Conservation (phyloP, 2,113 vertebrate genomes). For the Tetraodon nigroviridis region DNA sequence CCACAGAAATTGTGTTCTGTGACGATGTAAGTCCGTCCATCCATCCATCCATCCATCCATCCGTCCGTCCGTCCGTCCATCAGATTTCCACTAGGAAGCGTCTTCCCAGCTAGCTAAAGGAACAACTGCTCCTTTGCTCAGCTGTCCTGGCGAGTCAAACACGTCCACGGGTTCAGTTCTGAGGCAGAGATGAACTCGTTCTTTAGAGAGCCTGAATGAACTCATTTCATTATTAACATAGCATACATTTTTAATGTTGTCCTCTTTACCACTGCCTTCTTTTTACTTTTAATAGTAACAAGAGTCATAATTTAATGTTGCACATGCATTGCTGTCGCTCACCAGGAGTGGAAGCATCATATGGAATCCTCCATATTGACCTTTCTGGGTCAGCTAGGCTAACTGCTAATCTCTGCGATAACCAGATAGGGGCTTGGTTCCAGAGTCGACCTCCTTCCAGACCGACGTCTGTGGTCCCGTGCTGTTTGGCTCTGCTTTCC, state of each 20-base stretch:
- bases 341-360: too few relatives aligned
- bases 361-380: neutral
- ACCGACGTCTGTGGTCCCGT: slow-evolving; percentile 50
- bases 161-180: slow-evolving; percentile 6
- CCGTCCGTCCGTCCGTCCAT: too few relatives aligned
- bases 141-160: too few relatives aligned
- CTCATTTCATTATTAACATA: slow-evolving; percentile 55
- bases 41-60: too few relatives aligned
- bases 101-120: too few relatives aligned
- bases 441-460: slow-evolving; percentile 51
- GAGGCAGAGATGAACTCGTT: slow-evolving; percentile 8
- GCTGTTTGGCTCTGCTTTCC: slow-evolving; percentile 43
- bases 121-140: too few relatives aligned
- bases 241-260: slow-evolving; percentile 50
- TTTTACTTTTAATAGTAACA: neutral
- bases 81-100: too few relatives aligned
- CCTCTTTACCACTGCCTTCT: slow-evolving; percentile 19
- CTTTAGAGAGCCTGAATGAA: slow-evolving; percentile 35
- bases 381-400: neutral
- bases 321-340: slow-evolving; percentile 2
- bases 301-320: neutral
- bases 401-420: neutral
- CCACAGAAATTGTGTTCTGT: too few relatives aligned
- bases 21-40: too few relatives aligned
- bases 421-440: neutral